A percentile compares a stretch with the other conserved stretches of the same genome.
Conservation (phyloP, 2,888 invertebrate species). For the Cantharis lateralis region DNA sequence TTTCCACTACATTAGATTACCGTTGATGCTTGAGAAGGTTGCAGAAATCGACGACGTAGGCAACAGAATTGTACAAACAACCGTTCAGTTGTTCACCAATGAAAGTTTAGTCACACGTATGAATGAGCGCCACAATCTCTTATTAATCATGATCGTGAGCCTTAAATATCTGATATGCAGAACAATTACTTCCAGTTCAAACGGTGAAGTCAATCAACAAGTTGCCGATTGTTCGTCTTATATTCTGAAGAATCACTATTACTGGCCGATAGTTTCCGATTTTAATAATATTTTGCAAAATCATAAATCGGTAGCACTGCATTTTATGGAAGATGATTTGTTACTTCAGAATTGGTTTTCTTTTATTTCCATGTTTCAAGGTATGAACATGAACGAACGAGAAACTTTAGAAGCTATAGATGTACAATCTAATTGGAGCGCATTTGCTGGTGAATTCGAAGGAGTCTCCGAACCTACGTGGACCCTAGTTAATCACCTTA, state of each 20-base stretch:
- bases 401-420: slow-evolving; percentile 91
- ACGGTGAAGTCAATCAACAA: slow-evolving; percentile 59
- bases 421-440: slow-evolving; percentile 97
- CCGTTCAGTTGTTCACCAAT: slow-evolving; percentile 95
- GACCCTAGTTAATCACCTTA: slow-evolving; percentile 89
- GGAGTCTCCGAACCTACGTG: slow-evolving; percentile 98
- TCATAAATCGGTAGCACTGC: slow-evolving; percentile 87
- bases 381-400: slow-evolving; percentile 95
- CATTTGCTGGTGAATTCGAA: slow-evolving; percentile 96
- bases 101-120: slow-evolving; percentile 88
- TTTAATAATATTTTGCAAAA: slow-evolving; percentile 90
- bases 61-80: slow-evolving; percentile 96
- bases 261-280: slow-evolving; percentile 97
- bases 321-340: slow-evolving; percentile 86
- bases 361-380: slow-evolving; percentile 93
- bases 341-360: slow-evolving; percentile 96
- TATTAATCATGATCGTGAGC: slow-evolving; percentile 92
- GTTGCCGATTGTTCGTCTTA: slow-evolving; percentile 93
- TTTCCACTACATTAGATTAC: slow-evolving; percentile 93
- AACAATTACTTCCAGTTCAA: slow-evolving; percentile 84
- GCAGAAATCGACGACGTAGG: slow-evolving; percentile 89
- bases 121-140: slow-evolving; percentile 85
- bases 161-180: slow-evolving; percentile 91
- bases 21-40: slow-evolving; percentile 85
- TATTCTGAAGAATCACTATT: slow-evolving; percentile 97